Percentiles rank a stretch among this genome's conserved stretches.
Evolutionary conservation across 2,888 invertebrate species (phyloP).

Genomic region (Carabus problematicus): DNA sequence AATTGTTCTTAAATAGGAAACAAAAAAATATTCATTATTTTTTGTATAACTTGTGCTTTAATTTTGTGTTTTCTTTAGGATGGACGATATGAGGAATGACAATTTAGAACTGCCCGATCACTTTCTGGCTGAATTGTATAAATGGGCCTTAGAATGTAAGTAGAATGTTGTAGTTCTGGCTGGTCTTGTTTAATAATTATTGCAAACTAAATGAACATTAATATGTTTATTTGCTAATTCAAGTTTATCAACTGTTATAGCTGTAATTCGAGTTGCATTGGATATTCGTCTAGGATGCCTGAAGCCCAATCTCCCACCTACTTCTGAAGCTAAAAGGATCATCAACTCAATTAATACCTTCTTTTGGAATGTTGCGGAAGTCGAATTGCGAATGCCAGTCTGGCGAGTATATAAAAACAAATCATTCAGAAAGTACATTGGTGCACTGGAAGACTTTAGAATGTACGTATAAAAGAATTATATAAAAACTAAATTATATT

Average conservation of each 20-base stretch:
- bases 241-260: constrained; percentile 58
- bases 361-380: constrained; percentile 77
- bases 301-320: constrained; percentile 58
- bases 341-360: constrained; percentile 79
- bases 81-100: constrained; percentile 67
- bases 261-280: constrained; percentile 81
- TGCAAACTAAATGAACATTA: constrained; percentile 15
- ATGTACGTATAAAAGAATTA: constrained; percentile 63
- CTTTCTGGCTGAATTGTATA: constrained; percentile 75
- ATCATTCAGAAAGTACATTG: constrained; percentile 74
- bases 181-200: constrained; percentile 5
- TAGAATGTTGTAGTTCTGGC: constrained; percentile 48
- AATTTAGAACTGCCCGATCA: constrained; percentile 71
- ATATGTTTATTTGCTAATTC: constrained; percentile 11
- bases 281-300: constrained; percentile 82
- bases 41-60: neutral
- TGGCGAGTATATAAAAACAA: constrained; percentile 78
- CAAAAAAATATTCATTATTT: too few relatives aligned
- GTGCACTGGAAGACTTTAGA: constrained; percentile 75
- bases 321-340: constrained; percentile 75
- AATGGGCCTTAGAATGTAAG: constrained; percentile 86
- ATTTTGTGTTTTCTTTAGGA: constrained; percentile 60
- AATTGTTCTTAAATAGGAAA: too few relatives aligned
- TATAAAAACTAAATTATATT: constrained; percentile 1
- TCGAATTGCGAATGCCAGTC: constrained; percentile 76